Evolutionary conservation across 2,797 vertebrate species (phyloP), one percentile per base, ranked within the genome.

Genomic region (Threskiornis aethiopicus): DNA sequence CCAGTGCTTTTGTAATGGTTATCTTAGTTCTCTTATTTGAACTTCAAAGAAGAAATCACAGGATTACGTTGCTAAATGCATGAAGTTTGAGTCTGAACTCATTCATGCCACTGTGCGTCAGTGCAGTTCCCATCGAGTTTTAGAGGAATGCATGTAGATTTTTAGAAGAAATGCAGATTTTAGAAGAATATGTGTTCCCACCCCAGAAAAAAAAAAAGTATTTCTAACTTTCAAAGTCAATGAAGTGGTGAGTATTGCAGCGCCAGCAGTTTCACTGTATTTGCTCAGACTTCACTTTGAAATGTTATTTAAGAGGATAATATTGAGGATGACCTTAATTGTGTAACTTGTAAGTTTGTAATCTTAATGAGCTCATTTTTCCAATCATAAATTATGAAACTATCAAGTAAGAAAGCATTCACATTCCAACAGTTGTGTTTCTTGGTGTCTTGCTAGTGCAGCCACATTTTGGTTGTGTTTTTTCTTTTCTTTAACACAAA

Each of bases 281-380:
- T 80, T 91, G 31, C 51, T 97, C 75, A 89, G 75, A 66, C 62
- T 67, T 75, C 55, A 29, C 35, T 67, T 95, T 93, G 86, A 72
- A 89, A 73, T 65, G 42, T 91, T 80, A 92, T 90, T 65, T 90
- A 94, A 96, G 96, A 83, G 42, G 37, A 31, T 94, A 89, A 94
- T 95, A 75, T 62, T 91, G 58, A 90, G 65, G 37, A 93, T 66
- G 47, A 91, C 72, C 65, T 95, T 96, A 80, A 25, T 11, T 95
- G 85, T 92, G n/a, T 77, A 90, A 84, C 42, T 79, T 95, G 26
- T 76, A 84, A 69, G 64, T 89, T 96, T 94, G 39, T 95, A 72
- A 81, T 93, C 84, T 91, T 95, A 97, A 91, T 92, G 84, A 96
- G 59, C 92, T 96, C 70, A 46, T 96, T 96, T 97, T 97, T 97